These are phyloP conservation scores for Ctenoplectra terminalis DNA, from an alignment of 1,140 invertebrate genomes.

Conservation along the genomic window DNA sequence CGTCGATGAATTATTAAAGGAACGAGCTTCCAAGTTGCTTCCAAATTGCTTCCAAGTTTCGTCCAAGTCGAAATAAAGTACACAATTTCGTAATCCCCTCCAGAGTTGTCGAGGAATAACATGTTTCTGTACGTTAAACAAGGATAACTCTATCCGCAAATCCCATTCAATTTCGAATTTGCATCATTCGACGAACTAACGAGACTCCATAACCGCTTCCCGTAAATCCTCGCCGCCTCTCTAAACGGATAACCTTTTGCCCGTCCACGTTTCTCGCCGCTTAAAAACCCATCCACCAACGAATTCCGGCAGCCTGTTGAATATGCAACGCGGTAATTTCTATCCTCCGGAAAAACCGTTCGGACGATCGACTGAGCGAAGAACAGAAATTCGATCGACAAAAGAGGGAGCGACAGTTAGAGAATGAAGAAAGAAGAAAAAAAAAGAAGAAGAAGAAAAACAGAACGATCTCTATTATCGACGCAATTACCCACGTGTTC, in stretches of 20 bases:
- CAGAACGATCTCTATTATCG: constrained; percentile 21
- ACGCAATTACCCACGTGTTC: neutral
- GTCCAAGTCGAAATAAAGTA: neutral
- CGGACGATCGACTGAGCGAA: neutral
- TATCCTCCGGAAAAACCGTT: constrained; percentile 10
- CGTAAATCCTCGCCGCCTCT: constrained; percentile 9
- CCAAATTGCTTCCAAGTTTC: neutral
- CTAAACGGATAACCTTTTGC: constrained; percentile 1
- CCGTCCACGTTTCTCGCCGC: constrained; percentile 5
- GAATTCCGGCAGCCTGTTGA: constrained; percentile 32
- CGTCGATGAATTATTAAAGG: neutral
- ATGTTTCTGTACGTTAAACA: neutral
- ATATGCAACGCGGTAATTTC: constrained; percentile 32
- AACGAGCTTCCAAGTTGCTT: too few species aligned
- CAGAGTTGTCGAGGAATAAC: neutral
- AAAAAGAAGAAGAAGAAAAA: neutral
- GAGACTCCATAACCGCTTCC: neutral
- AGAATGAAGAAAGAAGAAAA: neutral
- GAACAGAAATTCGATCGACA: neutral
- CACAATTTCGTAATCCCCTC: neutral
- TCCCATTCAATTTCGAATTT: neutral
- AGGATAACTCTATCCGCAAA: neutral
- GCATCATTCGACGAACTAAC: neutral
- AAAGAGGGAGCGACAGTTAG: too few species aligned
- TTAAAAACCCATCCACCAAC: constrained; percentile 14